Evolutionary conservation across 2,113 vertebrate species (phyloP).

Genomic region (Corythornis madagascariensis): DNA sequence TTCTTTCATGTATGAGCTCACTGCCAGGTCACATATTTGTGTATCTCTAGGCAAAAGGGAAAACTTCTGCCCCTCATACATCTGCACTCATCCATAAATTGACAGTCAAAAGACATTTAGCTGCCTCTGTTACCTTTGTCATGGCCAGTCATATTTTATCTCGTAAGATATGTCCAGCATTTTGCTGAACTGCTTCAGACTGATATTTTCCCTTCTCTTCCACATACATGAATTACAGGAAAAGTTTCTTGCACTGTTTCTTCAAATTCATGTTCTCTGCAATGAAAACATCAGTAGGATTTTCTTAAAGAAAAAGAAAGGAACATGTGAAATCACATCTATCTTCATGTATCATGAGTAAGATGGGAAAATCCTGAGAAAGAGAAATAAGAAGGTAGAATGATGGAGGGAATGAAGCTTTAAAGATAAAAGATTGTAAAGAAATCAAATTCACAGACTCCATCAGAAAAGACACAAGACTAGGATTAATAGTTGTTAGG

Average conservation of each 20-base stretch:
- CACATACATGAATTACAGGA: not conserved
- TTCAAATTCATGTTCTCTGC: not conserved
- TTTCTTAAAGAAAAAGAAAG: not conserved
- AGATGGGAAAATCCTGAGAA: not conserved
- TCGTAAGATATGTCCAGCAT: not conserved
- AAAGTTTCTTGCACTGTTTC: not conserved
- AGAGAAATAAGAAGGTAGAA: not conserved
- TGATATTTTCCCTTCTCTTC: not conserved
- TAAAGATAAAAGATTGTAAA: not conserved
- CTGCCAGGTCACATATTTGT: not conserved
- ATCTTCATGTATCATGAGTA: not conserved
- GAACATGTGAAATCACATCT: not conserved
- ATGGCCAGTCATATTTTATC: not conserved
- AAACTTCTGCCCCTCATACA: not conserved
- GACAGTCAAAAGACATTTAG: not conserved
- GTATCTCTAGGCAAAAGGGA: not conserved
- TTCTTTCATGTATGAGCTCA: not conserved
- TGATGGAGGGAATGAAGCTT: not conserved
- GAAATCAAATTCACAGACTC: not conserved
- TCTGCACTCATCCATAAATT: constrained; percentile 19
- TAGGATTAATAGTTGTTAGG: not conserved
- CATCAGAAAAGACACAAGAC: not conserved
- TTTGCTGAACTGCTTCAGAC: not conserved
- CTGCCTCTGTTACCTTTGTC: not conserved
- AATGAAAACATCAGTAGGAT: not conserved